phyloP scores from a whole-genome alignment of 2,797 vertebrate species.

The Macroramphosus scolopax region DNA sequence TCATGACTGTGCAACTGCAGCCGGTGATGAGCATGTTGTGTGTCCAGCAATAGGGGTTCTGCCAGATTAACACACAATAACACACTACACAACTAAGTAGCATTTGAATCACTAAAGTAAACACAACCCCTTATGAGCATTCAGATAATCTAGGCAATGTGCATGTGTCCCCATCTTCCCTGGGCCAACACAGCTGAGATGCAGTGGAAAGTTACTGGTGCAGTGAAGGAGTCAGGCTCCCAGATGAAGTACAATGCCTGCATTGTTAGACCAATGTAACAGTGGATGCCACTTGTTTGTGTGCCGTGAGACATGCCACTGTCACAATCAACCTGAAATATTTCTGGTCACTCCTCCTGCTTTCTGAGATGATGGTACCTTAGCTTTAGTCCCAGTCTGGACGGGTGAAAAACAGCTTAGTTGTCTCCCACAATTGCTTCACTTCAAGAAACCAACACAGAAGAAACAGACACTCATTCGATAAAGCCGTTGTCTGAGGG shows the following conservation, averaged over 20 bases:
- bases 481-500: neutral
- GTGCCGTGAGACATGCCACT: conserved; percentile 7
- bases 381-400: conserved; percentile 1
- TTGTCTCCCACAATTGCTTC: conserved; percentile 3
- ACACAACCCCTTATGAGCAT: conserved; percentile 13
- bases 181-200: conserved; percentile 20
- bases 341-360: neutral
- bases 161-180: conserved; percentile 10
- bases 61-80: conserved; percentile 22
- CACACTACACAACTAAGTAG: conserved; percentile 9
- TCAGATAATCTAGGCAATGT: conserved; percentile 8
- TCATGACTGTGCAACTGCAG: conserved; percentile 21
- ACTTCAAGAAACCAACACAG: neutral
- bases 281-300: conserved; percentile 23
- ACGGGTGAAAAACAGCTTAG: conserved; percentile 4
- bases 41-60: neutral
- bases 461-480: neutral
- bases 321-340: conserved; percentile 7
- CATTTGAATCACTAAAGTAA: conserved; percentile 9
- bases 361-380: neutral
- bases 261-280: conserved; percentile 36
- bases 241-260: conserved; percentile 40
- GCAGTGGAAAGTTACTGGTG: conserved; percentile 64
- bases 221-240: conserved; percentile 41
- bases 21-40: neutral